These are phyloP conservation scores for Pandemis heparana DNA, from an alignment of 2,888 invertebrate species.

Conservation along the genomic window DNA sequence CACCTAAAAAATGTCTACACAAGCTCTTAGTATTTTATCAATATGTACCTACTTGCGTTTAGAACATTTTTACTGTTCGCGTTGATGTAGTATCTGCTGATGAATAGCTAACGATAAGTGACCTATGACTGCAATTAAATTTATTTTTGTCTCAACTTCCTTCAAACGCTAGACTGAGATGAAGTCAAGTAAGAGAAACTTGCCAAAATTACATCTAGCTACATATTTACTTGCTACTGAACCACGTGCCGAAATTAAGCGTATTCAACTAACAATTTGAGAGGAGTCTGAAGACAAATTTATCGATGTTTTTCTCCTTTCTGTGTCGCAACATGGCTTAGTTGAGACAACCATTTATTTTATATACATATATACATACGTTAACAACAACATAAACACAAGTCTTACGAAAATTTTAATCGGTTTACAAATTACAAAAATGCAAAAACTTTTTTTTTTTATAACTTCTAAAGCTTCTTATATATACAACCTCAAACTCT, in stretches of 20 bases:
- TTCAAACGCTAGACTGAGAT: too few relatives aligned
- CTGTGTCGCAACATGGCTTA: not conserved
- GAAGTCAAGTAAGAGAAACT: not conserved
- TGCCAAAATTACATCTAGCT: not conserved
- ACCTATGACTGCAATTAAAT: not conserved
- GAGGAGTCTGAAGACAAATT: not conserved
- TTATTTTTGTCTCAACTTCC: not conserved
- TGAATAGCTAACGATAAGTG: not conserved
- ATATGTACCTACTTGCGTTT: not conserved
- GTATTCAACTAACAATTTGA: not conserved
- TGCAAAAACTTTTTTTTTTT: slow-evolving; percentile 11
- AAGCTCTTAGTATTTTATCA: too few relatives aligned
- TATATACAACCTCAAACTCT: not conserved
- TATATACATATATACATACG: too few relatives aligned
- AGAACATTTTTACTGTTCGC: not conserved
- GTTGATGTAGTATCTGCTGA: not conserved
- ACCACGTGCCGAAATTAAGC: not conserved
- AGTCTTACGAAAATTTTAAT: not conserved
- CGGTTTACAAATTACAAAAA: not conserved
- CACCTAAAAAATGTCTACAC: too few relatives aligned
- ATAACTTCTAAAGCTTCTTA: not conserved
- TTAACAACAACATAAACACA: not conserved
- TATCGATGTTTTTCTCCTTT: not conserved
- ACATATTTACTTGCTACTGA: not conserved
- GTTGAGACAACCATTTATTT: too few relatives aligned